phyloP scores from a whole-genome alignment of 2,888 invertebrate genomes.

The Drosophila merina region DNA sequence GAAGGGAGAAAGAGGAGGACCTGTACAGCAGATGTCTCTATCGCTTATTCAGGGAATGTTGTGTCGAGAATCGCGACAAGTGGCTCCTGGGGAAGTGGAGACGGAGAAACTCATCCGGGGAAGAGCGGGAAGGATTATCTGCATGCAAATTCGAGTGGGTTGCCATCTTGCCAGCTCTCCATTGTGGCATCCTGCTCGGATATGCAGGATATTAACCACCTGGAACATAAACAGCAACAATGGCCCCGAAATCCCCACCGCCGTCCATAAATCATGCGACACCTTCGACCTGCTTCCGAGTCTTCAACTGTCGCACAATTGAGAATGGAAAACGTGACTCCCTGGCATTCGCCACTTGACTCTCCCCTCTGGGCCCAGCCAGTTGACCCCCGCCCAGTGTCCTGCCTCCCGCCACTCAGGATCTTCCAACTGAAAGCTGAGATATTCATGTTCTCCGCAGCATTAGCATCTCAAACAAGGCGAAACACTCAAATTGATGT shows the following conservation, averaged over 20 bases:
- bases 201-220: conserved; percentile 31
- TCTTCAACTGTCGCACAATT: conserved; percentile 39
- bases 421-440: conserved; percentile 9
- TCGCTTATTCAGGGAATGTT: conserved; percentile 18
- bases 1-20: not conserved
- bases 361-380: conserved; percentile 9
- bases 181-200: conserved; percentile 13
- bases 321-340: conserved; percentile 44
- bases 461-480: conserved; percentile 62
- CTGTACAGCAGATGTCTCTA: conserved; percentile 33
- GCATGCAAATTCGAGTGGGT: conserved; percentile 30
- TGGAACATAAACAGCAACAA: conserved; percentile 37
- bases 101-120: not conserved
- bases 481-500: conserved; percentile 57
- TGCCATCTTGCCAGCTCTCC: conserved; percentile 5
- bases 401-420: not conserved
- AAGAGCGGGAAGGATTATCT: conserved; percentile 1
- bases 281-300: conserved; percentile 45
- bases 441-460: conserved; percentile 34
- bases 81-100: conserved; percentile 3
- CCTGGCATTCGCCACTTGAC: conserved; percentile 36
- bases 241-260: conserved; percentile 9
- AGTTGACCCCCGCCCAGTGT: conserved; percentile 17
- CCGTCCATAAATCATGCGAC: conserved; percentile 42
- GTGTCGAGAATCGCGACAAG: conserved; percentile 9